Evolutionary conservation across 2,113 vertebrate species (phyloP).

Genomic region (Mixornis gularis): DNA sequence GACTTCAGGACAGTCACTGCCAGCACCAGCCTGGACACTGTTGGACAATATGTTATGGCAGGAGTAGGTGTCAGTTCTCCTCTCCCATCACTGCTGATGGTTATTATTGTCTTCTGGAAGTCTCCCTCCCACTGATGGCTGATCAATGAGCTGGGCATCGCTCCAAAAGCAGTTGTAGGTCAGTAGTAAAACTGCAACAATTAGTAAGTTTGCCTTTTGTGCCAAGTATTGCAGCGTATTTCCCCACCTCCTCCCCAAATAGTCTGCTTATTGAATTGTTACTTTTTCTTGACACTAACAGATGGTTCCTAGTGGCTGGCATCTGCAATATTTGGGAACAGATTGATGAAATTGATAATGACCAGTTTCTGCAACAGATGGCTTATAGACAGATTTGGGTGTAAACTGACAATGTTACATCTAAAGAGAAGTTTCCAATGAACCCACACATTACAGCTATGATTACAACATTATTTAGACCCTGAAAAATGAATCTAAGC

Average conservation of each 20-base stretch:
- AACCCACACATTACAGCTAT: conserved; percentile 40
- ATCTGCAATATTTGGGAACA: conserved; percentile 65
- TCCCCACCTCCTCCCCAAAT: conserved; percentile 7
- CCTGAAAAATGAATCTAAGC: conserved; percentile 50
- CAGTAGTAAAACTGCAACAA: not conserved
- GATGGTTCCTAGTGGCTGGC: conserved; percentile 61
- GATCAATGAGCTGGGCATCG: not conserved
- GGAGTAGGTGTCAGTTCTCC: not conserved
- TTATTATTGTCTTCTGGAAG: not conserved
- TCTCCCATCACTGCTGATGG: not conserved
- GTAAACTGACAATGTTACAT: conserved; percentile 49
- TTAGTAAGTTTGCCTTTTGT: not conserved
- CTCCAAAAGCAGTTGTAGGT: not conserved
- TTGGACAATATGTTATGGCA: not conserved
- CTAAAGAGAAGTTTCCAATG: conserved; percentile 53
- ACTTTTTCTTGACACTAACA: conserved; percentile 51
- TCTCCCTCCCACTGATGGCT: conserved; percentile 2
- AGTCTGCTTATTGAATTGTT: conserved; percentile 53
- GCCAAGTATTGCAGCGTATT: not conserved
- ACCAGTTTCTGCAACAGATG: conserved; percentile 61
- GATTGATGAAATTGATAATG: conserved; percentile 69
- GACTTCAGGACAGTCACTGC: not conserved
- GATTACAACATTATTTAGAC: conserved; percentile 48
- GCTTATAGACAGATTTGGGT: conserved; percentile 53
- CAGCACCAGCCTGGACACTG: not conserved